These are phyloP conservation scores for Phenacoccus solenopsis DNA, from an alignment of 1,140 invertebrate genomes.

Conservation along the genomic window DNA sequence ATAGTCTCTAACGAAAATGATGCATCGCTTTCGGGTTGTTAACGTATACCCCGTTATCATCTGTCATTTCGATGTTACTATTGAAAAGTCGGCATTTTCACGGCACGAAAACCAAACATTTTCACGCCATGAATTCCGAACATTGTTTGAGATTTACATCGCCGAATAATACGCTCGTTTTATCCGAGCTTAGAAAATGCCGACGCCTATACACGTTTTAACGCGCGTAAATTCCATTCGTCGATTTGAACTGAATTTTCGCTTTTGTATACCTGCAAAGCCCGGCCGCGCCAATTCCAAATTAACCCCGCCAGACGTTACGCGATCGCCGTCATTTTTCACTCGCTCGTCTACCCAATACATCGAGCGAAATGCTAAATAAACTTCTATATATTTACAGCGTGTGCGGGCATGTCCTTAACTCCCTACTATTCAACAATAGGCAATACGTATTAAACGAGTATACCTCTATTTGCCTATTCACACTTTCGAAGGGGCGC, in stretches of 20 bases:
- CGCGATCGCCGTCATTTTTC: not conserved
- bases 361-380: no score
- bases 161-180: not conserved
- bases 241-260: not conserved
- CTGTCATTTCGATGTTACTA: constrained; percentile 12
- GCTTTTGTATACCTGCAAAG: not conserved
- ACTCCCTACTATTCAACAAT: no score
- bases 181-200: no score
- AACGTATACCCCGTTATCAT: constrained; percentile 1
- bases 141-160: not conserved
- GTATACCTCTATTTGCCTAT: no score
- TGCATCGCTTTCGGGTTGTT: constrained; percentile 11
- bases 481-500: no score
- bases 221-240: no score
- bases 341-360: not conserved
- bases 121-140: not conserved
- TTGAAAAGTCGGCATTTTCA: not conserved
- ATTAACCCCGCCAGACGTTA: not conserved
- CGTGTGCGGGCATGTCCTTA: no score
- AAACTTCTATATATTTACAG: no score
- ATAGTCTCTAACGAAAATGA: constrained; percentile 8
- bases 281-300: no score
- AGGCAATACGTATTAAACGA: no score
- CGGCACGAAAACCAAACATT: not conserved
- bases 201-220: no score